Conservation (phyloP, 2,113 vertebrate genomes). For the Alosa alosa region DNA sequence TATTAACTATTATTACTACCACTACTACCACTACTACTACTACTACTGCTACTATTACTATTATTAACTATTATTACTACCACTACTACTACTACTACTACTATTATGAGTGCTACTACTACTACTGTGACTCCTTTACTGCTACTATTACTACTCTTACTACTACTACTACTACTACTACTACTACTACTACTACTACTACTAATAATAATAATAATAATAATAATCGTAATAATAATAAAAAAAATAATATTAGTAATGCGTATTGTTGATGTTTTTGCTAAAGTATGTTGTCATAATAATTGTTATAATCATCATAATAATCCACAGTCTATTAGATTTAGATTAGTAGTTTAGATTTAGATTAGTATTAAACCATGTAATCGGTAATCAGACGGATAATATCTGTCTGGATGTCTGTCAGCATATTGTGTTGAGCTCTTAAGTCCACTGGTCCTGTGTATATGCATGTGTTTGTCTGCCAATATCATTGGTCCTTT, state of each 20-base stretch:
- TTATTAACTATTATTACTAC: too few species aligned
- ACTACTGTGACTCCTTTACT: too few species aligned
- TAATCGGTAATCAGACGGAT: background rate
- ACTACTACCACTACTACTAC: background rate
- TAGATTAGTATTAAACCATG: background rate
- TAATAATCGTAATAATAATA: too few species aligned
- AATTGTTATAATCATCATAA: background rate
- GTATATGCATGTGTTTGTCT: background rate
- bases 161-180: background rate
- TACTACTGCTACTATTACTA: too few species aligned
- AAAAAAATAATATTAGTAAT: background rate
- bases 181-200: too few species aligned
- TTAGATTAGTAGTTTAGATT: slow-evolving; percentile 4
- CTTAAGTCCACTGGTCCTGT: background rate
- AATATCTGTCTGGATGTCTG: background rate
- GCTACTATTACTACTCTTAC: too few species aligned
- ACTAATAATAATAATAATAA: background rate
- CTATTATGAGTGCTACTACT: too few species aligned
- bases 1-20: background rate
- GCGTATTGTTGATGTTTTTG: background rate
- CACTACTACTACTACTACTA: too few species aligned
- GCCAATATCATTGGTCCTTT: background rate
- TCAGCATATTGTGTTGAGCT: background rate
- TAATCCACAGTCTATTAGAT: background rate
- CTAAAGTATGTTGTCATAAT: background rate